phyloP scores from a whole-genome alignment of 1,140 invertebrate species.

The Aradophagus sp. region DNA sequence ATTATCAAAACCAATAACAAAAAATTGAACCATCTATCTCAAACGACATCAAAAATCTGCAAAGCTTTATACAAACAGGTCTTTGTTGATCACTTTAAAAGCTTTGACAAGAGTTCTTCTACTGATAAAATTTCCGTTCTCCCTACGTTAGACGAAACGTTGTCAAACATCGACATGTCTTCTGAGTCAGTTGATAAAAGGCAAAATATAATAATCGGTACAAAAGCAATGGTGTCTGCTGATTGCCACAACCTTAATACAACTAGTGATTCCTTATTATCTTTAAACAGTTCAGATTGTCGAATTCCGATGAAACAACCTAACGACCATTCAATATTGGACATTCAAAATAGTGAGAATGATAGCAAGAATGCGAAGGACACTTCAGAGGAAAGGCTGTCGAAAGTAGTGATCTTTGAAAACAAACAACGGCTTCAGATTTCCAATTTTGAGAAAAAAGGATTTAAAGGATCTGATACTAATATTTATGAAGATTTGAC shows the following conservation, averaged over 20 bases:
- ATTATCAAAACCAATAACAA: constrained; percentile 36
- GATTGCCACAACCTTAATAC: no score
- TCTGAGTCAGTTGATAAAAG: neutral
- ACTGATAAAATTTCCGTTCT: constrained; percentile 10
- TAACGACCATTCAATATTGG: no score
- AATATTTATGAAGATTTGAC: constrained; percentile 9
- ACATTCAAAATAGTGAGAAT: no score
- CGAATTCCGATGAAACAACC: no score
- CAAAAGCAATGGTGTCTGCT: no score
- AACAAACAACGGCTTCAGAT: neutral
- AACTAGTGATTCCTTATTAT: no score
- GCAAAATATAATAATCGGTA: neutral
- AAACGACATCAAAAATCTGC: constrained; percentile 34
- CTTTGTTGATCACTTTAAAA: constrained; percentile 10
- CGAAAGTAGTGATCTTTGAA: neutral
- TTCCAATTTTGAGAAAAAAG: constrained; percentile 11
- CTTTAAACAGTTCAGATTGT: no score
- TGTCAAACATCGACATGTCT: constrained; percentile 1
- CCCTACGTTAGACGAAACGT: constrained; percentile 1
- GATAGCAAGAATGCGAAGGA: no score
- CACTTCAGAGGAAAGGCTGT: no score
- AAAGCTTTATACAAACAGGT: constrained; percentile 26
- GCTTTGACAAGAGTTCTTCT: constrained; percentile 21
- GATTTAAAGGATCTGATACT: no score
- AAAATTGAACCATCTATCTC: constrained; percentile 15